Base-by-base conservation (phyloP, 2,888 invertebrate genomes). In the Prosapia bicincta region DNA sequence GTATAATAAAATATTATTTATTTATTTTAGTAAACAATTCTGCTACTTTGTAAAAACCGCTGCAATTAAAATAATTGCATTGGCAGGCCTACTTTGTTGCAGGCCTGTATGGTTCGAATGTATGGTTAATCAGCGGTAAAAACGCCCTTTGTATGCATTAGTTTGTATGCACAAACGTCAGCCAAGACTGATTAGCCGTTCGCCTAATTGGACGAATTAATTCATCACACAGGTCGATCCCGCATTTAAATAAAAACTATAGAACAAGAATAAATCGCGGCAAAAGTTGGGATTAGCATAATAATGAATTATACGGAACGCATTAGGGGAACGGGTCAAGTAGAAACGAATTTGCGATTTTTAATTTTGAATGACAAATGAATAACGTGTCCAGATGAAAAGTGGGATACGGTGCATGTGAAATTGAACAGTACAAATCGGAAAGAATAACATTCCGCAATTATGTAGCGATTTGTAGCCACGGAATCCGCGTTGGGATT, bases 391-490 rank as follows among this genome's bases (percentile, higher is more conserved):
- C 6, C 54, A 54, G 54, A 54, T 54, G 54, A 54, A 54, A 54
- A 54, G 54, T 54, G 54, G 54, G 54, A 54, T 54, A 20, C 54
- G n/a, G 20, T 54, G 54, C 24, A 23, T 38, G 13, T 25, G 38
- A 38, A 43, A 71, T 71, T 43, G 71, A 69, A 74, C 68, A 38
- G 32, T 38, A 74, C 74, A 74, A 74, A 74, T 74, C 43, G 69
- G 74, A 74, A 74, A 74, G 74, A 74, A 74, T 69, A 74, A 74
- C 69, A 65, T 65, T 30, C 5, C 54, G 20, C 69, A 74, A 69
- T 74, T 69, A 69, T 69, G 69, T 30, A 69, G 69, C 69, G 30
- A 73, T 74, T 69, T 54, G 54, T 54, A 20, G 38, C 20, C 3
- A 54, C 54, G 54, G 3, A 54, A 20, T 20, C 1, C 54, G 54